Evolutionary conservation across 2,888 invertebrate species (phyloP).

Genomic region (Agonopterix arenella): DNA sequence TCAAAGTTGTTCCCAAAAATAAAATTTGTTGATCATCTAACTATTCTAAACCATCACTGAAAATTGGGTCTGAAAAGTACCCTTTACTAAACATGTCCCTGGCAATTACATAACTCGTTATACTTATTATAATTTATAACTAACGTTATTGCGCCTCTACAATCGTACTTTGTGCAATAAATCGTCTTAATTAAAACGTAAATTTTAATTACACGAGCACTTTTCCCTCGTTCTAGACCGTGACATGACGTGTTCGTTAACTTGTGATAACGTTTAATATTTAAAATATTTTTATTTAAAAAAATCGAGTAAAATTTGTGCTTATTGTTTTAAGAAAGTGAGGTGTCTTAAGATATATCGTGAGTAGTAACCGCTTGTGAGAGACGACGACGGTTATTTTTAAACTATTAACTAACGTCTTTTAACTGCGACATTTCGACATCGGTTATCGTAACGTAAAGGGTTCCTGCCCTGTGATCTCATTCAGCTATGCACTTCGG

Average conservation of each 20-base stretch:
- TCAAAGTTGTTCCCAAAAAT: too few relatives aligned
- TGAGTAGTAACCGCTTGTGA: conserved; percentile 20
- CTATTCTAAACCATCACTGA: too few relatives aligned
- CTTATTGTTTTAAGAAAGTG: conserved; percentile 13
- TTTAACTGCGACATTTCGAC: conserved; percentile 57
- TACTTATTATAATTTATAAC: too few relatives aligned
- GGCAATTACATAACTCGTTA: too few relatives aligned
- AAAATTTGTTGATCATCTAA: too few relatives aligned
- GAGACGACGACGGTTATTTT: conserved; percentile 36
- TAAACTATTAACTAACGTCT: conserved; percentile 34
- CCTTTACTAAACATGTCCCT: too few relatives aligned
- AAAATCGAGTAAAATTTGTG: not conserved
- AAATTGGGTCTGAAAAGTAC: too few relatives aligned
- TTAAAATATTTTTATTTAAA: not conserved
- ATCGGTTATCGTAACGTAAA: conserved; percentile 43
- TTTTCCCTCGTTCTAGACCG: conserved; percentile 48
- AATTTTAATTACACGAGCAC: conserved; percentile 41
- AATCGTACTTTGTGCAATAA: conserved; percentile 6
- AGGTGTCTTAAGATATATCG: conserved; percentile 37
- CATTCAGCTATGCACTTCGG: conserved; percentile 39
- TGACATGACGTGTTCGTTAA: conserved; percentile 39
- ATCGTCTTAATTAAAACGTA: conserved; percentile 9
- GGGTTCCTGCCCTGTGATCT: conserved; percentile 28
- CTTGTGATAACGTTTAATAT: conserved; percentile 8
- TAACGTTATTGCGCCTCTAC: not conserved